phyloP scores from a whole-genome alignment of 2,797 vertebrate genomes.

The Merluccius polli region DNA sequence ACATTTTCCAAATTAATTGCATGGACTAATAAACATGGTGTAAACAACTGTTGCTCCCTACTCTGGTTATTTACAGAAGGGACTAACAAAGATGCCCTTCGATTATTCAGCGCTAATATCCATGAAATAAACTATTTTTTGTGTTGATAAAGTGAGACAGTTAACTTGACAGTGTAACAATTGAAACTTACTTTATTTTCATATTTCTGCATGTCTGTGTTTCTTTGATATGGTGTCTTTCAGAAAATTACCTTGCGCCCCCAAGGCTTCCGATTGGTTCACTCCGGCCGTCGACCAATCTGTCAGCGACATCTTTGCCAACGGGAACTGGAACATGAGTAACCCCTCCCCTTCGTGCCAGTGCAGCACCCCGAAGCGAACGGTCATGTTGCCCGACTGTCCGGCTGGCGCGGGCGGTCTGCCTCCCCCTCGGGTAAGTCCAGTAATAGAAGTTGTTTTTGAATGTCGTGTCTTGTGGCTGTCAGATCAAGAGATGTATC shows the following conservation, averaged over 20 bases:
- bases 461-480: neutral
- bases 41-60: conserved; percentile 9
- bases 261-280: conserved; percentile 74
- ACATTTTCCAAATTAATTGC: neutral
- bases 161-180: too few species aligned
- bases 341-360: conserved; percentile 89
- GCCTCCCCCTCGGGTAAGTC: conserved; percentile 86
- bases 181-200: neutral
- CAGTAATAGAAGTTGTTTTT: neutral
- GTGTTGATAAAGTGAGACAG: neutral
- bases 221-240: conserved; percentile 1
- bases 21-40: neutral
- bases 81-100: neutral
- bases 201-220: neutral
- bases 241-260: conserved; percentile 68
- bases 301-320: conserved; percentile 78
- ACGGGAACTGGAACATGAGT: conserved; percentile 91
- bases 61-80: conserved; percentile 5
- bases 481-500: too few species aligned
- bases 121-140: neutral
- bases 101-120: conserved; percentile 8
- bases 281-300: conserved; percentile 77
- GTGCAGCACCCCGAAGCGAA: conserved; percentile 83
- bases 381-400: conserved; percentile 88
- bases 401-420: conserved; percentile 86